Evolutionary conservation across 1,140 invertebrate species (phyloP).

Genomic region (Holotrichia oblita): DNA sequence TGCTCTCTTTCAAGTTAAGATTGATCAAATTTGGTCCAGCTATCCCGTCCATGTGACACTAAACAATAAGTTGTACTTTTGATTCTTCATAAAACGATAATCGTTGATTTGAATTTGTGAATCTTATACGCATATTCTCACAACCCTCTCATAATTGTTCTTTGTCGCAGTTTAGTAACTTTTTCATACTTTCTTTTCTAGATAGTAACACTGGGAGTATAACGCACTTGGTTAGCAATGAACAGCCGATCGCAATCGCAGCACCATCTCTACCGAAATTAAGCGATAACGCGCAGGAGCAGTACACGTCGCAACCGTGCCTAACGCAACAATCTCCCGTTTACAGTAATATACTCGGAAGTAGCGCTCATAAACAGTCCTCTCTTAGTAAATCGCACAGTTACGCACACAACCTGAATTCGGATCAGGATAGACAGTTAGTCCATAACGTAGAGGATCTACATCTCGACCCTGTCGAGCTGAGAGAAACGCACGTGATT

Average conservation of each 20-base stretch:
- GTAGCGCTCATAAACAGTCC: constrained; percentile 35
- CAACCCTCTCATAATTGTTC: no score
- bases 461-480: constrained; percentile 57
- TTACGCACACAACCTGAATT: constrained; percentile 55
- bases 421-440: constrained; percentile 39
- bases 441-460: constrained; percentile 52
- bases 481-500: constrained; percentile 52
- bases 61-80: no score
- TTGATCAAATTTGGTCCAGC: no score
- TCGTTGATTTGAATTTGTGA: no score
- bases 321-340: constrained; percentile 56
- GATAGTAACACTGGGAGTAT: constrained; percentile 72
- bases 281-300: constrained; percentile 59
- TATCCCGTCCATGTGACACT: no score
- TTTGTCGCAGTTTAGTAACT: no score
- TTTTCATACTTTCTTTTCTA: constrained; percentile 54
- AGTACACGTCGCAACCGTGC: constrained; percentile 58
- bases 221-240: constrained; percentile 70
- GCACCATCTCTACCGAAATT: constrained; percentile 61
- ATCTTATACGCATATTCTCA: no score
- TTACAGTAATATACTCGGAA: constrained; percentile 55
- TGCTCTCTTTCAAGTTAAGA: no score
- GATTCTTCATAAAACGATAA: no score
- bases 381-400: constrained; percentile 53
- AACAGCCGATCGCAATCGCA: constrained; percentile 69